Evolutionary conservation across 2,888 invertebrate genomes (phyloP).

Genomic region (Nomada fucata): DNA sequence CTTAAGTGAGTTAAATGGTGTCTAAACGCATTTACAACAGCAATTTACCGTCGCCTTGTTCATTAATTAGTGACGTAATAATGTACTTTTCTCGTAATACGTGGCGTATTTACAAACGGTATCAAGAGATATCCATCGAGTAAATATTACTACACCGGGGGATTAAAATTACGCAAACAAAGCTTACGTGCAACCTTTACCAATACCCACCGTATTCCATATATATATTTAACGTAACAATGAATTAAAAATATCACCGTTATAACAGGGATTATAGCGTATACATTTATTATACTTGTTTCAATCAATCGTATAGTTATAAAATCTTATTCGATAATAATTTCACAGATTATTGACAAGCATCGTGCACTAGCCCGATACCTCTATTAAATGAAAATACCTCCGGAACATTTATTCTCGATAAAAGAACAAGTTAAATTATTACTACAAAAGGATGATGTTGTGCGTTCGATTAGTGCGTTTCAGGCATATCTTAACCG

Average conservation of each 20-base stretch:
- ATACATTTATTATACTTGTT: too few species aligned
- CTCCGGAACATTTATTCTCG: too few species aligned
- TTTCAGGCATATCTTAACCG: slow-evolving; percentile 1
- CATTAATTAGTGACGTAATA: slow-evolving; percentile 51
- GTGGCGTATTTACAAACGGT: neutral
- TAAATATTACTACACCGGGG: neutral
- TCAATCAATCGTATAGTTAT: too few species aligned
- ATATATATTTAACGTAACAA: too few species aligned
- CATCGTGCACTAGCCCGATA: too few species aligned
- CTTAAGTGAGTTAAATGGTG: slow-evolving; percentile 23
- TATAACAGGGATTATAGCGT: too few species aligned
- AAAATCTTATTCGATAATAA: too few species aligned
- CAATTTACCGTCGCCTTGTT: slow-evolving; percentile 38
- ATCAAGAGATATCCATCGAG: neutral
- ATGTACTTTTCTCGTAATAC: slow-evolving; percentile 15
- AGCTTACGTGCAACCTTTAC: neutral
- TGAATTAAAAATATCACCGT: too few species aligned
- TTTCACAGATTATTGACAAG: too few species aligned
- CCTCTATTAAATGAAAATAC: too few species aligned
- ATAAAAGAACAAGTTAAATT: too few species aligned
- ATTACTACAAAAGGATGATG: neutral
- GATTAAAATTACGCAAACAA: neutral
- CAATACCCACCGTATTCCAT: too few species aligned
- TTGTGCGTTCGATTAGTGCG: neutral
- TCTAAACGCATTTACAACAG: slow-evolving; percentile 38